Conservation (phyloP, 2,888 invertebrate species). For the Oeneis ivallda region DNA sequence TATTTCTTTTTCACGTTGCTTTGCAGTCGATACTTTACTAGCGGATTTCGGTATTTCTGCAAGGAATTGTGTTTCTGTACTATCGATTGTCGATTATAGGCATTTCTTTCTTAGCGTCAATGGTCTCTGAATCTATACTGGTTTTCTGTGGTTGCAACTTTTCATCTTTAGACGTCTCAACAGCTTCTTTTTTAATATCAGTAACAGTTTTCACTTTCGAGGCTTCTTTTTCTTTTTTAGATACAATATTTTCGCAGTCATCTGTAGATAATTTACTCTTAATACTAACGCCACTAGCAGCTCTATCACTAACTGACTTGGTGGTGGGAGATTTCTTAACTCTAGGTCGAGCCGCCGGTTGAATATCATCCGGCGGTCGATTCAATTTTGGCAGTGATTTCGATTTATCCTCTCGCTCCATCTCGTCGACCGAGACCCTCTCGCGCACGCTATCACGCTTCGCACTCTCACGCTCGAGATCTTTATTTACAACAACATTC, state of each 20-base stretch:
- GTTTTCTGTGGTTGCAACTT: conserved; percentile 20
- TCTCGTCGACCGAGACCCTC: conserved; percentile 51
- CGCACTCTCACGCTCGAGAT: conserved; percentile 48
- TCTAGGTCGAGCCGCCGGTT: conserved; percentile 58
- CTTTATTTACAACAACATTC: conserved; percentile 43
- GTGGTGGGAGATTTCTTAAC: conserved; percentile 69
- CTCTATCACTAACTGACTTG: conserved; percentile 57
- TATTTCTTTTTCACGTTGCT: conserved; percentile 39
- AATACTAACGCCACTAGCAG: conserved; percentile 55
- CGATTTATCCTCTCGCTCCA: conserved; percentile 46
- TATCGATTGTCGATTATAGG: conserved; percentile 22
- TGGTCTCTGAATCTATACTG: conserved; percentile 12
- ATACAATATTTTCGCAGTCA: conserved; percentile 28
- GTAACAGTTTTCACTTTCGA: conserved; percentile 28
- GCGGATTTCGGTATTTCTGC: conserved; percentile 10
- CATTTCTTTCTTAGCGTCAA: conserved; percentile 17
- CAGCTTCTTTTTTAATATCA: conserved; percentile 27
- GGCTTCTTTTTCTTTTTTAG: conserved; percentile 28
- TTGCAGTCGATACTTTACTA: conserved; percentile 19
- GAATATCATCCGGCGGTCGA: conserved; percentile 62
- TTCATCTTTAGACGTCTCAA: conserved; percentile 16
- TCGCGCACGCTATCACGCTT: conserved; percentile 47
- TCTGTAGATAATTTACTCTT: conserved; percentile 45
- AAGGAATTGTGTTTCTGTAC: background rate
- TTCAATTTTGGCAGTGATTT: conserved; percentile 64